Percentiles rank a stretch among this genome's conserved stretches.
These are phyloP conservation scores for Camptogramma bilineatum DNA, from an alignment of 2,888 invertebrate genomes.

Conservation along the genomic window DNA sequence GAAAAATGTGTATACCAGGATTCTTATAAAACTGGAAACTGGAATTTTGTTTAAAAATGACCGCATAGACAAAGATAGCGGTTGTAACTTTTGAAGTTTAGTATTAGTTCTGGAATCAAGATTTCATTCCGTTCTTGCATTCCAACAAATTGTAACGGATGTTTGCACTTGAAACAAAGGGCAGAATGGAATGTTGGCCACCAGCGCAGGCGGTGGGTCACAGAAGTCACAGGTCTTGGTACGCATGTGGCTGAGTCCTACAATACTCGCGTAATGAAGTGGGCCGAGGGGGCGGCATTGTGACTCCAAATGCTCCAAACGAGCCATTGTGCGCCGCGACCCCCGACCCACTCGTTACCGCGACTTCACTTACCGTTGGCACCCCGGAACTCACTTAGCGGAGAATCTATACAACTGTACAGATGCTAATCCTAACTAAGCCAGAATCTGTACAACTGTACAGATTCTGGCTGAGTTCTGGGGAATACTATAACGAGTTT, in stretches of 20 bases:
- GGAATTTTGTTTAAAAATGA: no score
- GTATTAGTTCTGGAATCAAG: background rate
- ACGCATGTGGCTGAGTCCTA: slow-evolving; percentile 62
- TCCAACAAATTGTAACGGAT: slow-evolving; percentile 36
- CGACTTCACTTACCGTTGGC: slow-evolving; percentile 50
- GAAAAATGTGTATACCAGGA: no score
- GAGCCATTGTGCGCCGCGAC: slow-evolving; percentile 78
- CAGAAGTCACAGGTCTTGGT: slow-evolving; percentile 60
- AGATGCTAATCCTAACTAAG: no score
- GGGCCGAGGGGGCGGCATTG: slow-evolving; percentile 82
- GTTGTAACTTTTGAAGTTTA: background rate
- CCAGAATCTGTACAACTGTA: no score
- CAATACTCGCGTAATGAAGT: slow-evolving; percentile 86
- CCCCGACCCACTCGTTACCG: slow-evolving; percentile 76
- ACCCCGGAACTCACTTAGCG: slow-evolving; percentile 46
- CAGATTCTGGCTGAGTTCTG: no score
- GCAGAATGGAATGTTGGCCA: slow-evolving; percentile 61
- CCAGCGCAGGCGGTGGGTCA: slow-evolving; percentile 69
- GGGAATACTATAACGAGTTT: no score
- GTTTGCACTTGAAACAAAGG: slow-evolving; percentile 58
- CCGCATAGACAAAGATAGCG: no score
- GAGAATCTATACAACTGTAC: slow-evolving; percentile 34
- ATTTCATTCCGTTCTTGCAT: slow-evolving; percentile 18
- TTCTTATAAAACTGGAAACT: no score
- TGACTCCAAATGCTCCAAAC: slow-evolving; percentile 65